These are phyloP conservation scores for Geotrupes spiniger DNA, from an alignment of 2,888 invertebrate genomes.

Conservation along the genomic window DNA sequence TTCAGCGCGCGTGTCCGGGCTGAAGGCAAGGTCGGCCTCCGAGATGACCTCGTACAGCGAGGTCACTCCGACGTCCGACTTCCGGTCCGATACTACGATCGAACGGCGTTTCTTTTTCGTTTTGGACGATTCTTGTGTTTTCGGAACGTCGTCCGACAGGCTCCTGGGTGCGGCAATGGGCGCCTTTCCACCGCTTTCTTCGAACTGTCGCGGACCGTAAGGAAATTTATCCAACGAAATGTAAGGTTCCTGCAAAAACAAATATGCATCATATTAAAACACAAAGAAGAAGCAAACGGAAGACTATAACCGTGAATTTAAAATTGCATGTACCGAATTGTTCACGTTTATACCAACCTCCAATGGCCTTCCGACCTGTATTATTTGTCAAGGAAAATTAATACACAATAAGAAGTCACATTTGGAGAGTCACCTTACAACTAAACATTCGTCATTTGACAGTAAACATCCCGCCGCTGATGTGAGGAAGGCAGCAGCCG, in stretches of 20 bases:
- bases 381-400: too few species aligned
- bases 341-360: too few species aligned
- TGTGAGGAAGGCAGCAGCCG: too few species aligned
- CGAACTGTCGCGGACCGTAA: conserved; percentile 72
- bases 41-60: conserved; percentile 87
- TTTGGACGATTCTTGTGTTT: conserved; percentile 6
- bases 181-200: conserved; percentile 52
- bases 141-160: conserved; percentile 39
- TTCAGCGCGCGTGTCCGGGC: conserved; percentile 75
- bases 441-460: too few species aligned
- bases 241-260: conserved; percentile 21
- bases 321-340: too few species aligned
- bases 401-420: too few species aligned
- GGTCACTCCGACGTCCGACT: conserved; percentile 86
- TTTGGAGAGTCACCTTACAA: too few species aligned
- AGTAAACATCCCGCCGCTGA: too few species aligned
- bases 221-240: conserved; percentile 64
- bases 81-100: conserved; percentile 65
- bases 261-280: too few species aligned
- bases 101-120: conserved; percentile 58
- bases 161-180: conserved; percentile 57
- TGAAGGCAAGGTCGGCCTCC: conserved; percentile 87
- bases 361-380: too few species aligned
- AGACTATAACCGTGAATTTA: too few species aligned
- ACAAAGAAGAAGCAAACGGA: too few species aligned